These are phyloP conservation scores for Agrotis ipsilon DNA, from an alignment of 2,888 invertebrate species.

Conservation along the genomic window DNA sequence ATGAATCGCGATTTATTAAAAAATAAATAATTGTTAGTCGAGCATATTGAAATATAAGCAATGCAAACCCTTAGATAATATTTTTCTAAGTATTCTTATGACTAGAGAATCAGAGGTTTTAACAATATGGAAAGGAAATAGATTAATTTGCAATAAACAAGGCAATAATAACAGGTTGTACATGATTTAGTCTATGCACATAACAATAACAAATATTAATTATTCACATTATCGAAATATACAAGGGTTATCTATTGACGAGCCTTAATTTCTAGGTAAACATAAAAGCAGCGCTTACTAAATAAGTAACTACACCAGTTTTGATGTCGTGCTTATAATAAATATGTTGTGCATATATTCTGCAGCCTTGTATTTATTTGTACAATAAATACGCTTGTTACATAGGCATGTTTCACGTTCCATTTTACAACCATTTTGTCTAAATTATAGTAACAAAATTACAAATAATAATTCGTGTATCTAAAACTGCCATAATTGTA, in stretches of 20 bases:
- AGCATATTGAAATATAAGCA: not conserved
- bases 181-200: conserved; percentile 10
- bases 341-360: conserved; percentile 12
- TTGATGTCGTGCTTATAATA: conserved; percentile 9
- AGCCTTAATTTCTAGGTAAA: conserved; percentile 17
- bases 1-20: not conserved
- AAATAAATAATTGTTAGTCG: not conserved
- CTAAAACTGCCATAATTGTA: conserved; percentile 51
- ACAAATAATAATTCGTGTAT: conserved; percentile 29
- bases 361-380: conserved; percentile 36
- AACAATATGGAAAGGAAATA: not conserved
- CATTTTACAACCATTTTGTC: conserved; percentile 21
- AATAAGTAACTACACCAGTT: conserved; percentile 6
- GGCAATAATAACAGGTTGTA: conserved; percentile 36
- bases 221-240: conserved; percentile 2
- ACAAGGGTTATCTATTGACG: conserved; percentile 16
- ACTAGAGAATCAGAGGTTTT: not conserved
- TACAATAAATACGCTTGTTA: conserved; percentile 7
- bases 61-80: conserved; percentile 17
- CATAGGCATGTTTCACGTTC: not conserved
- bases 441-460: conserved; percentile 20
- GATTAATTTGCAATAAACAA: conserved; percentile 13
- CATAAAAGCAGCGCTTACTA: not conserved
- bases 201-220: conserved; percentile 23
- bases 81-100: conserved; percentile 25